Base-by-base conservation (phyloP, 2,797 vertebrate species). In the Chloroceryle inda region DNA sequence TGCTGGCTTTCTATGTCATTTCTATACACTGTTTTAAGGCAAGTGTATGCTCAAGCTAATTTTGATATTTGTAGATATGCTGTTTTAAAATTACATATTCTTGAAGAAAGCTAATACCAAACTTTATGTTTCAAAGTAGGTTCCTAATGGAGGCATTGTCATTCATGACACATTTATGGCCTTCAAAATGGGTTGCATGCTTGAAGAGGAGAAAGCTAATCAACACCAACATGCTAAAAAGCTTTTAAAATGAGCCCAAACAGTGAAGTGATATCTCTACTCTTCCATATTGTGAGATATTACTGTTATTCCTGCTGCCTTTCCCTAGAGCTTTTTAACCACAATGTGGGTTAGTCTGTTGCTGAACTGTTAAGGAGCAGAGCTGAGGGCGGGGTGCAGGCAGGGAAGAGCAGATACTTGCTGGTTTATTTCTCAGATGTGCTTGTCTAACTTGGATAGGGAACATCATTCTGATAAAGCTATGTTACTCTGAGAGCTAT, bases 201-300 rank as follows among this genome's bases (percentile, higher is more conserved):
- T 85, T 77, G 81, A 89, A 92, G 49, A 55, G 37, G 33, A 59
- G 75, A 75, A 76, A 82, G 61, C 47, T 74, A 92, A 82, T 89
- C 74, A 92, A 79, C 53, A 74, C 67, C 31, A 45, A 21, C 23
- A 23, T 83, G 85, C 44, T 69, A 93, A 92, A 85, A 87, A 24
- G 33, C 29, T 82, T 33, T 59, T 86, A 40, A 15, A 49, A 13
- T 59, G n/a, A 35, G 27, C 74, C 18, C 24, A 53, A 75, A 68
- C 3, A 69, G 37, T 20, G 58, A 71, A 61, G 27, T 69, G 50
- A 47, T 3, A 3, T 52, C 68, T 56, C 37, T 45, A 21, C 33
- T 88, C 18, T 24, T 74, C 8, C 0, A 0, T 63, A 24, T 15
- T 58, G 23, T 26, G 44, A 76, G 42, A 79, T 67, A 42, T 2